Evolutionary conservation across 1,140 invertebrate genomes (phyloP), one percentile per base, ranked within the genome.

Genomic region (Coelopa frigida): DNA sequence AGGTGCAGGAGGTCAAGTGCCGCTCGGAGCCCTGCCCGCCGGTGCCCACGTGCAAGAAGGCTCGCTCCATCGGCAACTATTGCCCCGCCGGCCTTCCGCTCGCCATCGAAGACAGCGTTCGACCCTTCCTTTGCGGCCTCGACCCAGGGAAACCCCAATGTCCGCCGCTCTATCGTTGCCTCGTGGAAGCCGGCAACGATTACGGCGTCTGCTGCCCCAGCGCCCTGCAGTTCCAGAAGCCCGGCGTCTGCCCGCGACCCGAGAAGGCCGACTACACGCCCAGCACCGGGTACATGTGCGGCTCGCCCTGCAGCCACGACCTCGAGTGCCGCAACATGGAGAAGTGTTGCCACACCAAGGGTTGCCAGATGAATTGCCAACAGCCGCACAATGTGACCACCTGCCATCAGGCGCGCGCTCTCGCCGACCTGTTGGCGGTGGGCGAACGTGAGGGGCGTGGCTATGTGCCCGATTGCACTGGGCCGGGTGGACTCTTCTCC

Each of bases 201-300:
- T 91, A 91, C 58, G 88, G 88, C 0, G 85, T 90, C 2, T 91
- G 87, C 60, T 90, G 87, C 60, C 85, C 85, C n/a, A 81, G 82
- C 7, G 83, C 78, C 3, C 54, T 86, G 41, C 78, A 79, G 55
- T 76, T 88, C 27, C 74, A 84, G 52, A 85, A 88, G 60, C 76
- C 84, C 0, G 87, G 86, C 3, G 76, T 76, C 1, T 91, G 87
- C 59, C 86, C 87, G 0, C 62, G 63, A 0, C 63, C 70, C 0
- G 55, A 72, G 0, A 72, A 77, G 21, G 44, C 66, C 10, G 57
- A 65, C 2, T 67, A 58, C 29, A 63, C 54, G 8, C 46, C 60
- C 61, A 32, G 71, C 63, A 52, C 58, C 26, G 29, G 66, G 0
- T 51, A 60, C 18, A 66, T 72, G 51, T 89, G 86, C 53, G 82